Evolutionary conservation across 2,113 vertebrate species (phyloP).

Genomic region (Podarcis muralis): DNA sequence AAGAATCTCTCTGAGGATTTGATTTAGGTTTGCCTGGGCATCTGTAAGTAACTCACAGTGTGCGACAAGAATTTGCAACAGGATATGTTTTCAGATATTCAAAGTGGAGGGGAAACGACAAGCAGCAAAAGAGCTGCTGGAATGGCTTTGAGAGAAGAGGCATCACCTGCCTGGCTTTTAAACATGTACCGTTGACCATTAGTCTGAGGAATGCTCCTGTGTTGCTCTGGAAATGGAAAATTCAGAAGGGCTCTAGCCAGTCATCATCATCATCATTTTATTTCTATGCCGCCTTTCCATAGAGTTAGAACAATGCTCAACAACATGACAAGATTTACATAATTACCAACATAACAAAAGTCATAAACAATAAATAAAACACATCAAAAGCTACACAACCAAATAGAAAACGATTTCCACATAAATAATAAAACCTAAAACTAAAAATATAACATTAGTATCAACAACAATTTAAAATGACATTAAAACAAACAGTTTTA

Average conservation of each 20-base stretch:
- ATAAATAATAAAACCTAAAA: too few species aligned
- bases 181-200: background rate
- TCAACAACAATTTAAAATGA: too few species aligned
- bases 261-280: background rate
- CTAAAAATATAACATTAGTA: too few species aligned
- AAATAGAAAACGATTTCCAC: too few species aligned
- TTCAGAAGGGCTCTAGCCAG: background rate
- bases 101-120: conserved; percentile 24
- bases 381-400: too few species aligned
- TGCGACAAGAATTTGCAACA: conserved; percentile 53
- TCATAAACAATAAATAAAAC: too few species aligned
- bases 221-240: conserved; percentile 30
- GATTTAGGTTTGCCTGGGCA: conserved; percentile 20
- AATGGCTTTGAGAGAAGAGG: conserved; percentile 43
- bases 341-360: too few species aligned
- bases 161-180: background rate
- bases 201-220: conserved; percentile 2
- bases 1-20: conserved; percentile 53
- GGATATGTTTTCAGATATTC: conserved; percentile 55
- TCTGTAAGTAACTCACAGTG: conserved; percentile 17
- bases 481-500: too few species aligned
- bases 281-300: too few species aligned
- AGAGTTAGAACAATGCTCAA: too few species aligned
- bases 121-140: conserved; percentile 28
- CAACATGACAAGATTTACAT: too few species aligned